These are phyloP conservation scores for Euphydryas editha DNA, from an alignment of 2,888 invertebrate genomes.

Conservation along the genomic window DNA sequence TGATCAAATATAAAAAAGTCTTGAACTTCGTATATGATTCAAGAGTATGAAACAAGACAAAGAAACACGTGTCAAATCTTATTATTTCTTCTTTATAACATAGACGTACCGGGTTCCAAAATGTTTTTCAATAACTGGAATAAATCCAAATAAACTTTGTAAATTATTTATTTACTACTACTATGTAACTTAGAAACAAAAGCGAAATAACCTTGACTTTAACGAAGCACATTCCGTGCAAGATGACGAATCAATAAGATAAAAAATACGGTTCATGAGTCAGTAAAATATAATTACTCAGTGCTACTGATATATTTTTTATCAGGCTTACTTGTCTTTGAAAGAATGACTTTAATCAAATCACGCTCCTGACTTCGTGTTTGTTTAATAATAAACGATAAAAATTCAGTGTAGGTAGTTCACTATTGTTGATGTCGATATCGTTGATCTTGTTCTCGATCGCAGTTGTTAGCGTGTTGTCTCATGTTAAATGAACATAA, in stretches of 20 bases:
- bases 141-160: constrained; percentile 18
- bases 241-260: not conserved
- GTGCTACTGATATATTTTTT: not conserved
- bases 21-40: too few species aligned
- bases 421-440: too few species aligned
- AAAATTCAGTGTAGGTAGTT: not conserved
- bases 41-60: too few species aligned
- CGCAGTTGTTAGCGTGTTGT: not conserved
- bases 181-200: constrained; percentile 4
- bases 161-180: not conserved
- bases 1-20: too few species aligned
- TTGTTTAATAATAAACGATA: not conserved
- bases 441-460: not conserved
- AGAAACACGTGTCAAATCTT: too few species aligned
- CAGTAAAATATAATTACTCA: not conserved
- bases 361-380: not conserved
- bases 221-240: not conserved
- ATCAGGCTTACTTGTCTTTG: not conserved
- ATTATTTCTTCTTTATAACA: too few species aligned
- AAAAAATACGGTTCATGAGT: not conserved
- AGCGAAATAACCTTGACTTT: not conserved
- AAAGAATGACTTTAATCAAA: not conserved
- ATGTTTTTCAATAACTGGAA: constrained; percentile 13
- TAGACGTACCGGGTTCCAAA: constrained; percentile 15
- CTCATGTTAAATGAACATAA: too few species aligned